These are phyloP conservation scores for Plecotus auritus DNA, from an alignment of 2,113 vertebrate genomes.

Conservation along the genomic window DNA sequence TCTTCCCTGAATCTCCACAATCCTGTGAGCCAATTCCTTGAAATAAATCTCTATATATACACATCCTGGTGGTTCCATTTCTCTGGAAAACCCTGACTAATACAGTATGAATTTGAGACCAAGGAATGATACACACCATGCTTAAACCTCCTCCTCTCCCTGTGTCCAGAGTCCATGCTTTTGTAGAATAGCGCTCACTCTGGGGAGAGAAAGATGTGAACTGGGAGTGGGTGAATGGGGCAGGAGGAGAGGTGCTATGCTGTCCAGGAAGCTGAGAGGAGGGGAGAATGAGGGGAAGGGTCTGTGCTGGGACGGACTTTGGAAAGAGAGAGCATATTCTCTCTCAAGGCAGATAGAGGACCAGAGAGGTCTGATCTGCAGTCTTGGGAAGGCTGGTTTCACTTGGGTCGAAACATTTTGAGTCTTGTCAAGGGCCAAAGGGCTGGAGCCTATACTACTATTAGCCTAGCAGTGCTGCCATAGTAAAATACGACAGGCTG, in stretches of 20 bases:
- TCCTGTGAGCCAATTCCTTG: not conserved
- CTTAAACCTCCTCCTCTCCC: not conserved
- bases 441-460: too few species aligned
- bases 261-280: not conserved
- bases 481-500: not conserved
- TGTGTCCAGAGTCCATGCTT: not conserved
- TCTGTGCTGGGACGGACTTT: not conserved
- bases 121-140: not conserved
- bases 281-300: rapidly evolving
- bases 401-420: not conserved
- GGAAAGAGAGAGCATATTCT: not conserved
- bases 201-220: not conserved
- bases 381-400: not conserved
- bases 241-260: not conserved
- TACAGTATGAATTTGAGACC: not conserved
- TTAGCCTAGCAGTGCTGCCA: not conserved
- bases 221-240: not conserved
- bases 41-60: not conserved
- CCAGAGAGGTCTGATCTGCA: not conserved
- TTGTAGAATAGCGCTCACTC: not conserved
- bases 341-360: not conserved
- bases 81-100: not conserved
- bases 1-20: not conserved
- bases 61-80: not conserved
- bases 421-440: not conserved